Conservation (phyloP, 2,113 vertebrate species). For the Proteles cristata region DNA sequence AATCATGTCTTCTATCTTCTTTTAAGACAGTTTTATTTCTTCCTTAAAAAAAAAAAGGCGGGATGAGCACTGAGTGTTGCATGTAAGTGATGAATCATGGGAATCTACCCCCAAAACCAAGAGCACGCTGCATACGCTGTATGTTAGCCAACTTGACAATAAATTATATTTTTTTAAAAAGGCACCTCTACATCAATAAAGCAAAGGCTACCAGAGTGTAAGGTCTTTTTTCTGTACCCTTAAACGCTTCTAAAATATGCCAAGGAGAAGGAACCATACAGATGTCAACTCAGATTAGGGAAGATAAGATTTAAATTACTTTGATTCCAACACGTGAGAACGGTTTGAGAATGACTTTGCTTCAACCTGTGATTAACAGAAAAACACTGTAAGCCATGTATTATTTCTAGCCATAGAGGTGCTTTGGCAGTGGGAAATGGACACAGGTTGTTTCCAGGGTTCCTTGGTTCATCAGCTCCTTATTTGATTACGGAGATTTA, state of each 20-base stretch:
- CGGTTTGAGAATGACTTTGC: slow-evolving; percentile 16
- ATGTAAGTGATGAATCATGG: no score
- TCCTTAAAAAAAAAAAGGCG: neutral
- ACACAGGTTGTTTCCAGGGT: neutral
- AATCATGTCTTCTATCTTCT: neutral
- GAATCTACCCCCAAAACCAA: no score
- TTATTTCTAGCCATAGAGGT: neutral
- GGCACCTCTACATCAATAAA: neutral
- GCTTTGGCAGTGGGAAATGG: neutral
- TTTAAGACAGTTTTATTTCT: neutral
- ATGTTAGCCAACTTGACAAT: no score
- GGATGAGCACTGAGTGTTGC: no score
- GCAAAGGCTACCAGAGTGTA: neutral
- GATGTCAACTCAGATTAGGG: slow-evolving; percentile 1
- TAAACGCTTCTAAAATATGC: neutral
- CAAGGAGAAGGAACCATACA: neutral
- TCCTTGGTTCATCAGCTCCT: neutral
- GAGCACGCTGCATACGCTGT: no score
- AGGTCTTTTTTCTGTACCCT: neutral
- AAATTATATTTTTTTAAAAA: neutral
- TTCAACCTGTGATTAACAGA: neutral
- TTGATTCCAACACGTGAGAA: neutral
- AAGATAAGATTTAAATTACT: slow-evolving; percentile 1
- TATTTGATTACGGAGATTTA: neutral
- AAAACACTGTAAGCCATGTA: neutral